Evolutionary conservation across 2,888 invertebrate genomes (phyloP).

Genomic region (Abscondita cerata): DNA sequence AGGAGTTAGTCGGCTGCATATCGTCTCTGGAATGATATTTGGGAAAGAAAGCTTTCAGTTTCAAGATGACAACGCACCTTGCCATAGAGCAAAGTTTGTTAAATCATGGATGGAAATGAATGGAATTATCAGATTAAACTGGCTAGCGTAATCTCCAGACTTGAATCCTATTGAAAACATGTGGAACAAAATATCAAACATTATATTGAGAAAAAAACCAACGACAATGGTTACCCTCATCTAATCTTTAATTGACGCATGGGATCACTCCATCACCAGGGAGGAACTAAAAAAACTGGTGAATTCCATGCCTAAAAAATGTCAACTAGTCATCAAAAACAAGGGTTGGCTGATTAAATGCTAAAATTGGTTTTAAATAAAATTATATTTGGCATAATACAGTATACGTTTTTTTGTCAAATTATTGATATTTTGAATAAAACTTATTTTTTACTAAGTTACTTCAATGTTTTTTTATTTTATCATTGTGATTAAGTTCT

Average conservation of each 20-base stretch:
- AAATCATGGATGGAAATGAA: neutral
- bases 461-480: too few species aligned
- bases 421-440: too few species aligned
- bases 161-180: slow-evolving; percentile 8
- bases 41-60: neutral
- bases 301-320: neutral
- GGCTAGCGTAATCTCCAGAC: slow-evolving; percentile 9
- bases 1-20: slow-evolving; percentile 7
- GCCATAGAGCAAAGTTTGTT: slow-evolving; percentile 1
- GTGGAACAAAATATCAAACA: slow-evolving; percentile 5
- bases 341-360: neutral
- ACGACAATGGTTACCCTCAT: neutral
- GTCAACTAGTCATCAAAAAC: neutral
- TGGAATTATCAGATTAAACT: neutral
- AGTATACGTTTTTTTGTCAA: too few species aligned
- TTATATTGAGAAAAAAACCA: slow-evolving; percentile 5
- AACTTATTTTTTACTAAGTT: too few species aligned
- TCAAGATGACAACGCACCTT: slow-evolving; percentile 2
- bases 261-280: neutral
- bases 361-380: too few species aligned
- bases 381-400: too few species aligned
- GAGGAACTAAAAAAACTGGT: neutral
- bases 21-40: slow-evolving; percentile 5
- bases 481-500: neutral
- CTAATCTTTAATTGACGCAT: neutral